phyloP scores from a whole-genome alignment of 53 echinoderm and acorn worm species.

The Echinarachnius parma region DNA sequence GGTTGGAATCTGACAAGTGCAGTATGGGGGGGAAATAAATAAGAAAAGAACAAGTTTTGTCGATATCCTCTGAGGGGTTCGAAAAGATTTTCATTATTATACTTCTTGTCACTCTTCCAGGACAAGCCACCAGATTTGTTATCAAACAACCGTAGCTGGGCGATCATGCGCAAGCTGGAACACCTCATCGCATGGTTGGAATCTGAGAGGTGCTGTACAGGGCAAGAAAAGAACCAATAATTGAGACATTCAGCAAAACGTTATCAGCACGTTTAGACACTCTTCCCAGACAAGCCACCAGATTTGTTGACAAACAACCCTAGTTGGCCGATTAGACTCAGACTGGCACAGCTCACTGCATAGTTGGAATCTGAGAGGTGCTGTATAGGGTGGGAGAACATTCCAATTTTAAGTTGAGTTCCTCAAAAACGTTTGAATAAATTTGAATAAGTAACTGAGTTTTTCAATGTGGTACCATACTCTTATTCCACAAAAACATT shows the following conservation, averaged over 20 bases:
- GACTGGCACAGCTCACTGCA: slow-evolving; percentile 69
- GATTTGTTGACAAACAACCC: slow-evolving; percentile 57
- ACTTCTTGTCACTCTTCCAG: slow-evolving; percentile 21
- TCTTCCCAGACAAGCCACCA: not conserved
- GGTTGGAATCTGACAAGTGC: slow-evolving; percentile 72
- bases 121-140: slow-evolving; percentile 4
- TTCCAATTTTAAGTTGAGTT: too few species aligned
- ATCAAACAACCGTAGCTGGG: slow-evolving; percentile 64
- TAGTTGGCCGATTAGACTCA: slow-evolving; percentile 74
- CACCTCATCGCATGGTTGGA: slow-evolving; percentile 74
- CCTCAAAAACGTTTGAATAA: too few species aligned
- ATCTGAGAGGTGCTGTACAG: slow-evolving; percentile 64
- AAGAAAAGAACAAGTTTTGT: too few species aligned
- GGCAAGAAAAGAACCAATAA: too few species aligned
- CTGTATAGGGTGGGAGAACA: slow-evolving; percentile 48
- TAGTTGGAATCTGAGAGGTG: slow-evolving; percentile 70
- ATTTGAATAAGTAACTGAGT: too few species aligned
- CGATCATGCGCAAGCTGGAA: slow-evolving; percentile 74
- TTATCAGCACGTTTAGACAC: not conserved
- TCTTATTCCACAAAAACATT: too few species aligned
- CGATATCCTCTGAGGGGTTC: too few species aligned
- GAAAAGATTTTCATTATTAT: too few species aligned
- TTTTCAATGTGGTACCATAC: too few species aligned
- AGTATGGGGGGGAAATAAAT: slow-evolving; percentile 26
- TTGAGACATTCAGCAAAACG: too few species aligned